Conservation (phyloP, 1,140 invertebrate genomes). For the Drosophila baimaii region DNA sequence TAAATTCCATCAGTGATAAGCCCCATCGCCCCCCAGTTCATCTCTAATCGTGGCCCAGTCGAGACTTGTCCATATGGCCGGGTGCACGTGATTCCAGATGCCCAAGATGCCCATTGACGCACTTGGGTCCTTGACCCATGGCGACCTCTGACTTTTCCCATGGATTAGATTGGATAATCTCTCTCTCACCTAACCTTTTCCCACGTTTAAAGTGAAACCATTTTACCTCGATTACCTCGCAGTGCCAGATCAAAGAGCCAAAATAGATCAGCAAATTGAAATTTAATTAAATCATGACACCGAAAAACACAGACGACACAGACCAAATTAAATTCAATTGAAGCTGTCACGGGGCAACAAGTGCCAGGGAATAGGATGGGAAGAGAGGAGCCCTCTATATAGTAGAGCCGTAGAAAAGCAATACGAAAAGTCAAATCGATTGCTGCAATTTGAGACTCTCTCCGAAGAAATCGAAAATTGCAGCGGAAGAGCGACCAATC, state of each 20-base stretch:
- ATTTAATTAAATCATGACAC: slow-evolving; percentile 80
- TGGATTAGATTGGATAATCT: slow-evolving; percentile 49
- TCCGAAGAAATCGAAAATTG: slow-evolving; percentile 53
- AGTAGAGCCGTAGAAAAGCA: slow-evolving; percentile 25
- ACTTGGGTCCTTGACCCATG: slow-evolving; percentile 31
- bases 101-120: slow-evolving; percentile 15
- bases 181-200: slow-evolving; percentile 55
- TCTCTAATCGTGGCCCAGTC: slow-evolving; percentile 9
- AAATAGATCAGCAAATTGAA: slow-evolving; percentile 71
- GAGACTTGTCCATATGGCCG: slow-evolving; percentile 24
- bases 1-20: slow-evolving; percentile 33
- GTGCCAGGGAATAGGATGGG: slow-evolving; percentile 20
- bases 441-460: slow-evolving; percentile 75
- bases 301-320: slow-evolving; percentile 53
- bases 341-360: slow-evolving; percentile 47
- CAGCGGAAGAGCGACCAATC: slow-evolving; percentile 66
- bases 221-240: slow-evolving; percentile 25
- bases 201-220: slow-evolving; percentile 46
- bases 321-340: slow-evolving; percentile 78
- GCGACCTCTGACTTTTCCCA: slow-evolving; percentile 33
- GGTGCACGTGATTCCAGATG: slow-evolving; percentile 28
- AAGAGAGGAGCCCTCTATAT: slow-evolving; percentile 10
- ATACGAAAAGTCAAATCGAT: slow-evolving; percentile 59
- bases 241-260: slow-evolving; percentile 58
- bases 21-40: slow-evolving; percentile 19